These are phyloP conservation scores for Nymphalis urticae DNA, from an alignment of 2,888 invertebrate species.

Conservation along the genomic window DNA sequence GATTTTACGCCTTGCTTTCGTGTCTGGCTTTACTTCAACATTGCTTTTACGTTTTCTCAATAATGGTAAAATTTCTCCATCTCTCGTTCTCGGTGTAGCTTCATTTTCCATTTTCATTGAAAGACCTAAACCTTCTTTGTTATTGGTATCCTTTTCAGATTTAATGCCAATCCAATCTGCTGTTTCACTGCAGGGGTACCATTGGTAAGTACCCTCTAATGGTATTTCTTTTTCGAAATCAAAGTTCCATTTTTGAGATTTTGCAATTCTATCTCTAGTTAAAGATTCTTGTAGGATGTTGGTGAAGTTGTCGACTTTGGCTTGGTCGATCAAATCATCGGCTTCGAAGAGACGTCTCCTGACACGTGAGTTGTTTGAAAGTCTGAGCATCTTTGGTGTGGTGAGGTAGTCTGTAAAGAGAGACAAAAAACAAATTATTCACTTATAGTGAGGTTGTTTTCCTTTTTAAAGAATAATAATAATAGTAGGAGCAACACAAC, in stretches of 20 bases:
- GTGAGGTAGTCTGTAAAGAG: constrained; percentile 58
- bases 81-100: constrained; percentile 51
- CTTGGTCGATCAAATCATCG: constrained; percentile 54
- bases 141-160: constrained; percentile 32
- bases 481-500: too few relatives aligned
- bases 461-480: too few relatives aligned
- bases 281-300: constrained; percentile 57
- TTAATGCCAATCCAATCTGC: constrained; percentile 51
- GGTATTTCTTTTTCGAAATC: constrained; percentile 77
- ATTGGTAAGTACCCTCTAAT: constrained; percentile 70
- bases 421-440: constrained; percentile 13
- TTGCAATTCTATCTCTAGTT: constrained; percentile 49
- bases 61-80: constrained; percentile 40
- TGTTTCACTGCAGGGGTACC: constrained; percentile 55
- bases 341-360: constrained; percentile 66
- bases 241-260: constrained; percentile 77
- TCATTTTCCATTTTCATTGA: constrained; percentile 50
- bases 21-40: constrained; percentile 36
- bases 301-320: constrained; percentile 52
- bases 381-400: constrained; percentile 53
- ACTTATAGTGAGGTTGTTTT: too few relatives aligned
- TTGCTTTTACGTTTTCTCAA: constrained; percentile 43
- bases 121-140: constrained; percentile 39
- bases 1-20: constrained; percentile 53
- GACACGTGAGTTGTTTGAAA: constrained; percentile 54